A percentile compares a stretch with the other conserved stretches of the same genome.
phyloP scores from a whole-genome alignment of 2,113 vertebrate genomes.

The Paracanthobrama guichenoti region DNA sequence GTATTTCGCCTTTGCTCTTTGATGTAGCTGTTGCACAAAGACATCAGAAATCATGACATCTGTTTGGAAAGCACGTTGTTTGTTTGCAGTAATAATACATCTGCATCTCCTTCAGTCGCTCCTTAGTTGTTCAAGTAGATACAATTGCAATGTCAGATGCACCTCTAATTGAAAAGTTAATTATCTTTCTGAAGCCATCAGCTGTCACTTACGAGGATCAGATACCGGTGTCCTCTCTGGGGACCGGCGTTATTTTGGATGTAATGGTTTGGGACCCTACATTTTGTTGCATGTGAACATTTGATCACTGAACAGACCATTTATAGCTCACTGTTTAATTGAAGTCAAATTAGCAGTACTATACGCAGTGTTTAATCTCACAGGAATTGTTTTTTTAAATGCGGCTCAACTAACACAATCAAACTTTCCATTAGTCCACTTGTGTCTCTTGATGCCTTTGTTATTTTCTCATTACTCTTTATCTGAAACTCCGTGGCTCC shows the following conservation, averaged over 20 bases:
- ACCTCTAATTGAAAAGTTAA: constrained; percentile 97
- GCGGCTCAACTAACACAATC: constrained; percentile 87
- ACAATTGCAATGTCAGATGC: constrained; percentile 81
- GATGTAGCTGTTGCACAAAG: constrained; percentile 21
- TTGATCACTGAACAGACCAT: constrained; percentile 92
- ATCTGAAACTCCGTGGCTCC: constrained; percentile 59
- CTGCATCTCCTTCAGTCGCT: constrained; percentile 56
- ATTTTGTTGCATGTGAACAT: constrained; percentile 86
- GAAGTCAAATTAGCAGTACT: constrained; percentile 94
- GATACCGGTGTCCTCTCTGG: constrained; percentile 80
- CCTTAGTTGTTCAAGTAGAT: constrained; percentile 68
- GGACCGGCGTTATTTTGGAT: constrained; percentile 84
- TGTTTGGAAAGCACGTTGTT: constrained; percentile 38
- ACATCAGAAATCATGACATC: constrained; percentile 38
- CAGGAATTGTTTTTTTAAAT: constrained; percentile 90
- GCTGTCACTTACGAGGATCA: constrained; percentile 92
- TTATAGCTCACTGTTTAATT: constrained; percentile 98
- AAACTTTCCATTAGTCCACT: constrained; percentile 92
- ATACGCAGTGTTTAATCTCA: constrained; percentile 93
- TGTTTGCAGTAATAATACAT: constrained; percentile 35
- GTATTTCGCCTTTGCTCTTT: constrained; percentile 13
- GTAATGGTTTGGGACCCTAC: constrained; percentile 86
- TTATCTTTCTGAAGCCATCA: constrained; percentile 97
- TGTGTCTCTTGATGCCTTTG: constrained; percentile 82
- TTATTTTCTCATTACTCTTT: constrained; percentile 64